Evolutionary conservation across 2,888 invertebrate species (phyloP).

Genomic region (Busseola fusca): DNA sequence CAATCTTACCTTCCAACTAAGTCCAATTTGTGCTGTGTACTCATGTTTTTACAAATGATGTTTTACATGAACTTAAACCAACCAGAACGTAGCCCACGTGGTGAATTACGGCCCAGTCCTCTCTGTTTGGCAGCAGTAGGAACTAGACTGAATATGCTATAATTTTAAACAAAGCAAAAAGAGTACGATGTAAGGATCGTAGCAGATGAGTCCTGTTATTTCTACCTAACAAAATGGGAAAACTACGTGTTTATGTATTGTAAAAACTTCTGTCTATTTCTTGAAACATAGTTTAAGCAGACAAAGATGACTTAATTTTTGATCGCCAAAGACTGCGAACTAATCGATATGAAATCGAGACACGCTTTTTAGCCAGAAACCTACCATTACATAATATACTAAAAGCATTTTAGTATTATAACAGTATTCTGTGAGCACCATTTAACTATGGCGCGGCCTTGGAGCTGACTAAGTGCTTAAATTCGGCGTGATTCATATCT

Average conservation of each 20-base stretch:
- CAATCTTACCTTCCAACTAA: not conserved
- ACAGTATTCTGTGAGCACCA: conserved; percentile 46
- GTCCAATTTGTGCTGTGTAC: not conserved
- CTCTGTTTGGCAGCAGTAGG: too few species aligned
- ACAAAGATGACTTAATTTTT: not conserved
- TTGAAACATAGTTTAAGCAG: not conserved
- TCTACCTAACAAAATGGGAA: not conserved
- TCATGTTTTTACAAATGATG: not conserved
- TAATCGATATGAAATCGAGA: conserved; percentile 15
- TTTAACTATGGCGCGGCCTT: conserved; percentile 66
- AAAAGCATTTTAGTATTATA: conserved; percentile 32
- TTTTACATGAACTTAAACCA: not conserved
- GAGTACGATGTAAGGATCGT: not conserved
- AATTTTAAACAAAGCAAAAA: too few species aligned
- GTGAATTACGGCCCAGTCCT: not conserved
- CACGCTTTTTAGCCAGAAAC: conserved; percentile 16
- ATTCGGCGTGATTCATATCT: conserved; percentile 72
- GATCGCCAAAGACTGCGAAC: not conserved
- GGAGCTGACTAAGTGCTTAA: conserved; percentile 67
- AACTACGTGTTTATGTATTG: not conserved
- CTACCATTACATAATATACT: not conserved
- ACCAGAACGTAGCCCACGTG: not conserved
- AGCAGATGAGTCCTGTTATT: not conserved
- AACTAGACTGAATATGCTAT: too few species aligned
- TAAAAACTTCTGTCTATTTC: not conserved